Base-by-base conservation (phyloP, 2,113 vertebrate species). In the Cyprinodon brontotheroides region DNA sequence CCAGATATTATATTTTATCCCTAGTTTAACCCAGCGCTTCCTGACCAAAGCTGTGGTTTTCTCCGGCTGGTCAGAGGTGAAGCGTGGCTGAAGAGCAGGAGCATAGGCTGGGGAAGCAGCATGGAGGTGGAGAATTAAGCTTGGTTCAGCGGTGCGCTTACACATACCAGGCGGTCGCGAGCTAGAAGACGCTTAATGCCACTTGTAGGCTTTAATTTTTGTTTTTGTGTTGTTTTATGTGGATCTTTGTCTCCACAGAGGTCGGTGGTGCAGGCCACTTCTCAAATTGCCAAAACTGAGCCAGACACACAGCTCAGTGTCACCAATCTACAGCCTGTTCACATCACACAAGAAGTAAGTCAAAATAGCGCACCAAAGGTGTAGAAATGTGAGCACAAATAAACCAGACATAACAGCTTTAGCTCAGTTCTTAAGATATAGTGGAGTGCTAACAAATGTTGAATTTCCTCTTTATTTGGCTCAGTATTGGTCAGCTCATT, bases 221-320 rank as follows among this genome's bases (percentile, higher is more conserved):
- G 29, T 29, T 29, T 43, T 38, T n/a, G n/a, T n/a, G n/a, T 14
- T 66, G 20, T 61, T 63, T 3, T 47, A 3, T 57, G 5, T 76
- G 10, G 4, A 36, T 77, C 11, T 83, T 86, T 83, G 53, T 87
- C 29, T 84, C 72, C 43, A 10, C 92, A 98, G 96, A 95, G 96
- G 77, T 97, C 96, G 0, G 96, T 97, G 74, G 95, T 98, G 71
- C 96, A 98, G 87, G 93, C 95, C 64, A 95, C 95, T 17, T 93
- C 96, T 3, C 95, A 96, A 86, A 89, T 95, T 60, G 87, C 95
- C 70, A 97, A 97, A 93, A 93, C 96, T 3, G 94, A 95, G 81
- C 92, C 95, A 0, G 94, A 95, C 50, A 94, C 96, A 63, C 95
- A 96, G 91, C 93, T 97, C 79, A 95, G 92, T 3, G 95, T 97